Conservation (phyloP, 2,113 vertebrate species). For the Felis catus region F.catus_Fca126_mat1.0 CM031417.1:141302001-141302500, state of each 20-base stretch:
- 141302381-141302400: neutral
- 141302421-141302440: neutral
- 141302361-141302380: neutral
- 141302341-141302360: neutral
- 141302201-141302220: neutral
- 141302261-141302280: neutral
- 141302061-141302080: neutral
- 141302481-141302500: neutral
- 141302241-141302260: neutral
- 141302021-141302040: neutral
- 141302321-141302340: neutral
- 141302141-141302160: neutral
- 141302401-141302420: neutral
- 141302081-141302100: neutral
- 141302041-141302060: neutral
- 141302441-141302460: neutral
- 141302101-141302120: neutral
- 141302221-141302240: neutral
- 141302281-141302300: neutral
- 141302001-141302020: neutral
- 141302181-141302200: neutral
- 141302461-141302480: neutral
- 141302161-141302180: neutral
- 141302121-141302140: neutral
- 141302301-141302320: accelerated